These are phyloP conservation scores for Sternarchorhynchus goeldii DNA, from an alignment of 2,797 vertebrate genomes.

Conservation along the genomic window DNA sequence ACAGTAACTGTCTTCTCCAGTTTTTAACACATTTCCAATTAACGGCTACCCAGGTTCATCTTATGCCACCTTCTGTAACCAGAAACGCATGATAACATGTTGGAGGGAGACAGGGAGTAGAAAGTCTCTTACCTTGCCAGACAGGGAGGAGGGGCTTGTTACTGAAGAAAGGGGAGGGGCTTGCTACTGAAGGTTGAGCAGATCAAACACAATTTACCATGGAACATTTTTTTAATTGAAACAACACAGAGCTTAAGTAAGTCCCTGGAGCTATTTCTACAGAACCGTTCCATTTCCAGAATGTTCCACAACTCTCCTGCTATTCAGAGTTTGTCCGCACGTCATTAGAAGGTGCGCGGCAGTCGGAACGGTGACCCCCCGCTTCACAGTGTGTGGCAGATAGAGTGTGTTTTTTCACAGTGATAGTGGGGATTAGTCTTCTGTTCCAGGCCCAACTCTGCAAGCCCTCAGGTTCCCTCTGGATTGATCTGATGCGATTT, in stretches of 20 bases:
- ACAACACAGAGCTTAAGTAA: background rate
- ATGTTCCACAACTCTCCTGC: constrained; percentile 3
- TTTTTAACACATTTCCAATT: constrained; percentile 31
- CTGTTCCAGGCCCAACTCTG: constrained; percentile 46
- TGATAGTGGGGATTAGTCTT: constrained; percentile 46
- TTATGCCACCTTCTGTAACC: no score
- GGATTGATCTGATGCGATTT: constrained; percentile 73
- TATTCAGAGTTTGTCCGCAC: constrained; percentile 31
- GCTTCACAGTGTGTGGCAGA: constrained; percentile 10
- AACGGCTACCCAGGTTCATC: no score
- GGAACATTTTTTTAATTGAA: background rate
- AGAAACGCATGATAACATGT: no score
- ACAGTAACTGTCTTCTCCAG: constrained; percentile 70
- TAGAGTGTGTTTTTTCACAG: constrained; percentile 5
- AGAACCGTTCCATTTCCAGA: background rate
- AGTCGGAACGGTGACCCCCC: constrained; percentile 34
- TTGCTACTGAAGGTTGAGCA: constrained; percentile 1
- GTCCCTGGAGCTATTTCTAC: background rate
- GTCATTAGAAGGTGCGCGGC: constrained; percentile 27
- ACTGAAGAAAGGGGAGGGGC: background rate
- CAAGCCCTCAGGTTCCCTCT: constrained; percentile 53
- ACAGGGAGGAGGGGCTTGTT: background rate
- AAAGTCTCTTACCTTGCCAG: background rate
- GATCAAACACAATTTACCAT: constrained; percentile 10
- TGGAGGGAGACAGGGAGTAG: no score